Conservation (phyloP, 2,113 vertebrate genomes). For the Seriola quinqueradiata region DNA sequence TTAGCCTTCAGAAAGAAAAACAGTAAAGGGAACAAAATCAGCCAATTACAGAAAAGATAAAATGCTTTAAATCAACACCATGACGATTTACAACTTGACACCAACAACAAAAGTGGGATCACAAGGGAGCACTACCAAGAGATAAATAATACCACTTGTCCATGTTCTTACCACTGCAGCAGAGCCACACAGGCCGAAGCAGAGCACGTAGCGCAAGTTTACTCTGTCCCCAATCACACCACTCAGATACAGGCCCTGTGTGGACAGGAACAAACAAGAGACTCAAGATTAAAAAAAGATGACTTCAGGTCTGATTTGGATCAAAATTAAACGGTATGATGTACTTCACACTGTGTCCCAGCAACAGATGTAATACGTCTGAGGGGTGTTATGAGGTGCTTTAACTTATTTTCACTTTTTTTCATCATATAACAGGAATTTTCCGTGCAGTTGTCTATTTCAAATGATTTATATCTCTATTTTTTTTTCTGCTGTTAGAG, state of each 20-base stretch:
- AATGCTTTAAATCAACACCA: no score
- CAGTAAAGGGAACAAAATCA: background rate
- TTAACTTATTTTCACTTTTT: no score
- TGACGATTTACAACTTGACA: background rate
- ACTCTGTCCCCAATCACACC: conserved; percentile 93
- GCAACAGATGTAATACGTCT: background rate
- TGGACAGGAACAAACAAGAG: background rate
- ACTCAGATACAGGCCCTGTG: conserved; percentile 94
- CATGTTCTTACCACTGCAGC: conserved; percentile 90
- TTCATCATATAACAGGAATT: no score
- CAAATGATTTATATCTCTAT: background rate
- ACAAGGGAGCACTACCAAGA: background rate
- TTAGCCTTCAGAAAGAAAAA: no score
- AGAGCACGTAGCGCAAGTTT: conserved; percentile 93
- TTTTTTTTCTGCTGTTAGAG: background rate
- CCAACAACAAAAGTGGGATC: background rate
- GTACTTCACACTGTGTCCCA: background rate
- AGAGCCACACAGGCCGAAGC: conserved; percentile 95
- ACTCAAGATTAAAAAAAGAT: background rate
- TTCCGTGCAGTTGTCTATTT: background rate
- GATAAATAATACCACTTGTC: no score
- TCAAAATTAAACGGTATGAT: background rate
- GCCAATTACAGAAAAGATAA: no score
- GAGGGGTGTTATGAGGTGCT: background rate
- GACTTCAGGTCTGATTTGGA: background rate